Conservation (phyloP, 2,797 vertebrate species). For the Coluber constrictor region DNA sequence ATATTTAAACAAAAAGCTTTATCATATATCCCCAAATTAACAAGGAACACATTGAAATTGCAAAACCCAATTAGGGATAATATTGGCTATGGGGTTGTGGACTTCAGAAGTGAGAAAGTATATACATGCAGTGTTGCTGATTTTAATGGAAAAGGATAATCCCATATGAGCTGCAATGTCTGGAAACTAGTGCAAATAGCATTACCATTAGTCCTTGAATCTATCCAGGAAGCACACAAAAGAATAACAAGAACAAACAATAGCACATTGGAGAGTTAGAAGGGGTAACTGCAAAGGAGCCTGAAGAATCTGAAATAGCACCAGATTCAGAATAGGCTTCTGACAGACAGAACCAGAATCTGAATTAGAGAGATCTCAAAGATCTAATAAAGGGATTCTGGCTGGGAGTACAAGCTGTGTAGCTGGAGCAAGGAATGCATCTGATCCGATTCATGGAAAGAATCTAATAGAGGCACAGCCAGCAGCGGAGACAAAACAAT, state of each 20-base stretch:
- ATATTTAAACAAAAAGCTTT: not conserved
- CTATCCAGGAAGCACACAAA: not conserved
- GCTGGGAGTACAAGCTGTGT: not conserved
- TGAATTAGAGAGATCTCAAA: not conserved
- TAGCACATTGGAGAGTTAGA: not conserved
- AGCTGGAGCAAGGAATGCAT: not conserved
- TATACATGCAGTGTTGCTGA: not conserved
- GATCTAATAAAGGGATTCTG: not conserved
- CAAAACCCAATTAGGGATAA: not conserved
- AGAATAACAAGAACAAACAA: not conserved
- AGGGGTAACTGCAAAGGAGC: not conserved
- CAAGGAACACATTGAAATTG: not conserved
- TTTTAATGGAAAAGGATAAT: not conserved
- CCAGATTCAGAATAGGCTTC: not conserved
- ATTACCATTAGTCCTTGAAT: not conserved
- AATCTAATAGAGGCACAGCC: not conserved
- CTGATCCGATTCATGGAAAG: not conserved
- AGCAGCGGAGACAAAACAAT: not conserved
- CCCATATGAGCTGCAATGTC: not conserved
- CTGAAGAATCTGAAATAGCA: not conserved
- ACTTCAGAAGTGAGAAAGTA: not conserved
- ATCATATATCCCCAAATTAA: not conserved
- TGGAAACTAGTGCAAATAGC: not conserved
- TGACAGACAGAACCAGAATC: not conserved
- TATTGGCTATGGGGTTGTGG: not conserved